Base-by-base conservation (phyloP, 1,140 invertebrate genomes). In the Helicoverpa zea region DNA sequence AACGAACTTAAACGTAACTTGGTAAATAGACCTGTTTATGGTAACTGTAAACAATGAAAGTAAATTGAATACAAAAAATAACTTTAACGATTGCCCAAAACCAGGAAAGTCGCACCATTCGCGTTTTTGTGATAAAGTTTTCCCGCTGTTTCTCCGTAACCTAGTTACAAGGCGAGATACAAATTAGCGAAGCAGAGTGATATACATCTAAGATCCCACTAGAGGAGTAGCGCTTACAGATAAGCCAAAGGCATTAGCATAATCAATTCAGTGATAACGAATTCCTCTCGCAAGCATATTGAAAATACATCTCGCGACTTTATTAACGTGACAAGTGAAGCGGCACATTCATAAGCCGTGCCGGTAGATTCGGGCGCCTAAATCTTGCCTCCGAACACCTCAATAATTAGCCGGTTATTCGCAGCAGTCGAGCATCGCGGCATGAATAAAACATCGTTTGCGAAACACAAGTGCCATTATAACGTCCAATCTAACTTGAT, bases 401-500 rank as follows among this genome's bases (percentile, higher is more conserved):
- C 85, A 89, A 91, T 91, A 92, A 91, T 91, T 93, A 93, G 90
- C 77, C 88, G 87, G 87, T 90, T 90, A 91, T 90, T 90, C 88
- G 85, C 87, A 84, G 88, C 83, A 87, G 84, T 81, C 84, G 85
- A 91, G 87, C 87, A 83, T 89, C 88, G 88, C 83, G 86, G 72
- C 88, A 92, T 93, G 92, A 93, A 93, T 93, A 93, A 93, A 93
- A 92, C 92, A 93, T 91, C 84, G 80, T 88, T 81, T 82, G 83
- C 84, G 81, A 84, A 88, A 89, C 83, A 85, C 87, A 86, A 88
- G 85, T 83, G 83, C 83, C 77, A 80, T 84, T 86, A 83, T 82
- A 75, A 81, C 79, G 72, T 76, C 88, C 87, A 86, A 51, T 64
- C 52, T 83, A 75, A 79, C 18, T 63, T 54, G 90, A 86, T 47